Conservation (phyloP, 2,888 invertebrate genomes). For the Augiades crinisus region DNA sequence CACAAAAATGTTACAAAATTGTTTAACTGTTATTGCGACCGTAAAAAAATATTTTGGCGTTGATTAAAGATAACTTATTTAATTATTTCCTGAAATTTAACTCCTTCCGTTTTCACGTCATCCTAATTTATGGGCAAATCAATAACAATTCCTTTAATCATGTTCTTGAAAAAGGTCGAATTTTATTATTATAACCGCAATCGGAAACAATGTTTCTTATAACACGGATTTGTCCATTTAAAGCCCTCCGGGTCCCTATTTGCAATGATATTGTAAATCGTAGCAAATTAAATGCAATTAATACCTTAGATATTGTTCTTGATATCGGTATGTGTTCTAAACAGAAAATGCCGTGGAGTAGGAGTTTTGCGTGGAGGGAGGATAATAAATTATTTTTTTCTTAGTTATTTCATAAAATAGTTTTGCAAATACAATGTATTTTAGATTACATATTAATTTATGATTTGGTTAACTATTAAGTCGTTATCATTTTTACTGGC, state of each 20-base stretch:
- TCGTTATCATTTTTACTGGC: too few relatives aligned
- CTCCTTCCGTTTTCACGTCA: slow-evolving; percentile 3
- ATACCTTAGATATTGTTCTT: slow-evolving; percentile 17
- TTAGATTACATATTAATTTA: too few relatives aligned
- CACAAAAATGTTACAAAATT: too few relatives aligned
- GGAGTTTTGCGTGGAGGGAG: too few relatives aligned
- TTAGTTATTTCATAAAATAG: too few relatives aligned
- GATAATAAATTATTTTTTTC: not conserved
- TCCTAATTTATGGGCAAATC: slow-evolving; percentile 14
- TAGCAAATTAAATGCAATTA: slow-evolving; percentile 18
- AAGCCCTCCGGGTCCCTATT: slow-evolving; percentile 10
- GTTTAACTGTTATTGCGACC: too few relatives aligned
- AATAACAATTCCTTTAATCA: slow-evolving; percentile 8
- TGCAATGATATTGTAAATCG: slow-evolving; percentile 9
- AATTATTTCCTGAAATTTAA: not conserved
- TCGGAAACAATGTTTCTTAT: slow-evolving; percentile 15
- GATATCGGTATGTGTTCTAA: slow-evolving; percentile 12
- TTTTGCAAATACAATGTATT: too few relatives aligned
- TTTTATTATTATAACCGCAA: slow-evolving; percentile 17
- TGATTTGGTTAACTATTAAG: not conserved
- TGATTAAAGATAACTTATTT: not conserved
- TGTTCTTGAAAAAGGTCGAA: slow-evolving; percentile 7
- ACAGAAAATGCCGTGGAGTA: slow-evolving; percentile 3
- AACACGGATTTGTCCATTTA: slow-evolving; percentile 17
- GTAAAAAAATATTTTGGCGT: not conserved